Evolutionary conservation across 1,140 invertebrate genomes (phyloP).

Genomic region (Rhynchophorus ferrugineus): DNA sequence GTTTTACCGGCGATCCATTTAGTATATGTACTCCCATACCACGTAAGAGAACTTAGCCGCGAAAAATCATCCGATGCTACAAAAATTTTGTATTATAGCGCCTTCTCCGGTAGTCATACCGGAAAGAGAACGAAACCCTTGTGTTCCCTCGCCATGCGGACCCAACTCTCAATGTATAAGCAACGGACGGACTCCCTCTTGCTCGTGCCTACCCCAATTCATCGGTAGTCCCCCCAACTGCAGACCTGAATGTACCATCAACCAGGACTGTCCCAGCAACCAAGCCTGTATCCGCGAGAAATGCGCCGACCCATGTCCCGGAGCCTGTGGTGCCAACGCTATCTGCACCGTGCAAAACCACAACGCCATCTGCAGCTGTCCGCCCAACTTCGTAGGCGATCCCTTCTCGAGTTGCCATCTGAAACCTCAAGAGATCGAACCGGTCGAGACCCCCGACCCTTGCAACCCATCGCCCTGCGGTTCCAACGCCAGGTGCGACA

Average conservation of each 20-base stretch:
- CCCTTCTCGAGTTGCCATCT: constrained; percentile 57
- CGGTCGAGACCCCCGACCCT: constrained; percentile 40
- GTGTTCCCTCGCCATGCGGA: constrained; percentile 62
- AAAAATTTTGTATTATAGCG: constrained; percentile 29
- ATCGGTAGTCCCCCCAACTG: constrained; percentile 66
- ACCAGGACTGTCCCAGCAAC: constrained; percentile 55
- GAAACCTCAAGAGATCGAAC: constrained; percentile 36
- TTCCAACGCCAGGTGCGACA: constrained; percentile 65
- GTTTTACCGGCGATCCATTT: constrained; percentile 61
- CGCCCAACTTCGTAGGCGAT: constrained; percentile 60
- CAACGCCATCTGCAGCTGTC: constrained; percentile 57
- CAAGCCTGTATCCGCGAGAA: constrained; percentile 56
- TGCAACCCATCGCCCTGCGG: constrained; percentile 72
- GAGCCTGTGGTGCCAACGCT: constrained; percentile 60
- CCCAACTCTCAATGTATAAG: constrained; percentile 59
- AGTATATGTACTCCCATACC: constrained; percentile 49
- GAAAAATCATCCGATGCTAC: neutral
- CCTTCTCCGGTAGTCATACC: constrained; percentile 15
- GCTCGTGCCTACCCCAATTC: constrained; percentile 55
- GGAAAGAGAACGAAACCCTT: constrained; percentile 45
- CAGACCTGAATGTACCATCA: constrained; percentile 61
- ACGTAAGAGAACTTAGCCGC: constrained; percentile 42
- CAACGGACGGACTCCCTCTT: constrained; percentile 51
- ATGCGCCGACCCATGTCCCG: constrained; percentile 65
- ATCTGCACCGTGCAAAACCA: constrained; percentile 57